phyloP scores from a whole-genome alignment of 1,140 invertebrate genomes.

The Drosophila nigrodunni region DNA sequence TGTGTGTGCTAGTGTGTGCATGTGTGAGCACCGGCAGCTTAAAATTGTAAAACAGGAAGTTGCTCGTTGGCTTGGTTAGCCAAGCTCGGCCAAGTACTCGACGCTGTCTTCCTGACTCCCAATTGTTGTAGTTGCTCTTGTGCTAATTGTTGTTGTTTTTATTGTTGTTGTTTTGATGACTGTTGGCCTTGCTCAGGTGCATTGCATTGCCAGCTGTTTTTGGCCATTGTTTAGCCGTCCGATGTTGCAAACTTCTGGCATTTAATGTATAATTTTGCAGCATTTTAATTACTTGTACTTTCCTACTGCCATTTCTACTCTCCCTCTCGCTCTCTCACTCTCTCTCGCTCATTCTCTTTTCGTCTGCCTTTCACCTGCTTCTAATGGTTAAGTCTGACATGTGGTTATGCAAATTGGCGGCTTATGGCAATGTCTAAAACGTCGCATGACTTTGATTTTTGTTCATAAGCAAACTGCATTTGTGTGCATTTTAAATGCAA shows the following conservation, averaged over 20 bases:
- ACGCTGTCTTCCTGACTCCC: conserved; percentile 49
- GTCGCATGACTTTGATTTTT: conserved; percentile 68
- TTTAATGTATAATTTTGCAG: conserved; percentile 81
- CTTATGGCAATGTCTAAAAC: conserved; percentile 50
- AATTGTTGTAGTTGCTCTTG: conserved; percentile 26
- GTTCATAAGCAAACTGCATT: conserved; percentile 54
- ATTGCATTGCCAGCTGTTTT: conserved; percentile 70
- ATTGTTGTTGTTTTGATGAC: conserved; percentile 27
- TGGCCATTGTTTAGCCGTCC: conserved; percentile 75
- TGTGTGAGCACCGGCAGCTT: conserved; percentile 60
- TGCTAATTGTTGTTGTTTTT: conserved; percentile 13
- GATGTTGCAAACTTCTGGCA: conserved; percentile 74
- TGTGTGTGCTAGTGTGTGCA: conserved; percentile 26
- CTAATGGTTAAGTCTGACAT: conserved; percentile 30
- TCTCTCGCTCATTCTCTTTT: neutral
- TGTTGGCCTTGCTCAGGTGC: conserved; percentile 66
- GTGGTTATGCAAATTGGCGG: conserved; percentile 67
- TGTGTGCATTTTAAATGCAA: conserved; percentile 60
- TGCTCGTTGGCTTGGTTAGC: conserved; percentile 80
- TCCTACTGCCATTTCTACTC: conserved; percentile 19
- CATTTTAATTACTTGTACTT: conserved; percentile 68
- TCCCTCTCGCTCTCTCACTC: too few species aligned
- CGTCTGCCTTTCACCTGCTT: neutral
- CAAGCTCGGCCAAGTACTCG: conserved; percentile 65
- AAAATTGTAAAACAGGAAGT: conserved; percentile 78